Base-by-base conservation (phyloP, 2,888 invertebrate genomes). In the Rosalia funebris region DNA sequence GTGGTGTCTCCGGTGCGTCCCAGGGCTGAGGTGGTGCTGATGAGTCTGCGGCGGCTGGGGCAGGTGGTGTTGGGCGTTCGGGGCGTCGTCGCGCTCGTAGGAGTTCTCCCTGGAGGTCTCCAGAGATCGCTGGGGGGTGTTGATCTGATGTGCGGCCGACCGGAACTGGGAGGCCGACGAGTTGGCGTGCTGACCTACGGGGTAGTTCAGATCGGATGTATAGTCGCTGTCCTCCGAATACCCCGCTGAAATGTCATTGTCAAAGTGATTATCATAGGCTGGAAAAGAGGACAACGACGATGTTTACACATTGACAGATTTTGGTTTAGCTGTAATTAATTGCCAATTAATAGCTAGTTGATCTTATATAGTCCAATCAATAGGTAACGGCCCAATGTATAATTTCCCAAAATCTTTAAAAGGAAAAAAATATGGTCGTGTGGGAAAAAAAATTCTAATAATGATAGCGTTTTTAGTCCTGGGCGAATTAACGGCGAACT, bases 191-290 rank as follows among this genome's bases (percentile, higher is more conserved):
- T 92, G 92, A 60, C 90, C 90, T 76, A 93, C 89, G 50, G 96
- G 96, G 84, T 92, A 96, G 85, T 96, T 96, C 77, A 96, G 89
- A 83, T 97, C 97, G 65, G 95, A 95, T 64, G 96, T 97, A 84
- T 97, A 97, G 84, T 97, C 97, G 73, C 95, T 95, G 83, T 97
- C 96, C 83, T 97, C 97, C 48, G 96, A 96, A 82, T 96, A 93
- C 60, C 96, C 95, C 81, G 95, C 95, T 93, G 86, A 73, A 87
- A 85, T 76, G 71, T 79, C 79, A 79, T 75, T 76, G 73, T 78
- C 77, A 79, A 81, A 78, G 70, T 79, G 76, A 79, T 79, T 80
- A 80, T 76, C 78, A 75, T 73, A 72, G 52, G 77, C 80, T 80
- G 79, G 74, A 80, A 80, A 77, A 73, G 60, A 61, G 60, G 39